These are phyloP conservation scores for Drosophila kikkawai DNA, from an alignment of 1,140 invertebrate species.

Conservation along the genomic window DNA sequence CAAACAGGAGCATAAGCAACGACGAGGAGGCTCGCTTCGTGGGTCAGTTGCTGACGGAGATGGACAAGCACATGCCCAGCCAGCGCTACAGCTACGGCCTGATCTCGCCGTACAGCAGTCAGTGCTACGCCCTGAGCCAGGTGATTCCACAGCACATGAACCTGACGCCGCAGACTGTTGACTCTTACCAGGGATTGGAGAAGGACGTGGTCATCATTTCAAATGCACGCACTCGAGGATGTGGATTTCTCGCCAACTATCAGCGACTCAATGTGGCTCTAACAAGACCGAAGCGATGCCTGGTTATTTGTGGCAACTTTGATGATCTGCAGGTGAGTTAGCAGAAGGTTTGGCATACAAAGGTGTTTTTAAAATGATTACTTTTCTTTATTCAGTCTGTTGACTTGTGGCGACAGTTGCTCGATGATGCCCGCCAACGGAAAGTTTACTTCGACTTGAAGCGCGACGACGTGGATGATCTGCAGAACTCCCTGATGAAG, in stretches of 20 bases:
- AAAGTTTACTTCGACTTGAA: slow-evolving; percentile 63
- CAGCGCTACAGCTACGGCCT: slow-evolving; percentile 70
- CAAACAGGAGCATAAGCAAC: slow-evolving; percentile 81
- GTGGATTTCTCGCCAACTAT: slow-evolving; percentile 90
- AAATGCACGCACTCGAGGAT: slow-evolving; percentile 91
- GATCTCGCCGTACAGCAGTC: slow-evolving; percentile 75
- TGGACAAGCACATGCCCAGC: slow-evolving; percentile 85
- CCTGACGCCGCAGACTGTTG: slow-evolving; percentile 91
- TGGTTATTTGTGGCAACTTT: slow-evolving; percentile 90
- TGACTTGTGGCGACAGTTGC: slow-evolving; percentile 59
- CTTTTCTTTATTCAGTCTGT: slow-evolving; percentile 21
- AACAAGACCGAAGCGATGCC: slow-evolving; percentile 90
- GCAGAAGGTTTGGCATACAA: not conserved
- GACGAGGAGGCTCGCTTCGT: slow-evolving; percentile 87
- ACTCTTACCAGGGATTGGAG: slow-evolving; percentile 96
- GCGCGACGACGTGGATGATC: slow-evolving; percentile 29
- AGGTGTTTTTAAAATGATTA: not conserved
- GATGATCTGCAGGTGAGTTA: slow-evolving; percentile 86
- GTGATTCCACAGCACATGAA: slow-evolving; percentile 52
- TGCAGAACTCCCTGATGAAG: slow-evolving; percentile 31
- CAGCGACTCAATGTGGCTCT: slow-evolving; percentile 93
- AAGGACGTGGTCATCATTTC: slow-evolving; percentile 95
- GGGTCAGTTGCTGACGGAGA: slow-evolving; percentile 86
- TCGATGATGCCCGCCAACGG: slow-evolving; percentile 66
- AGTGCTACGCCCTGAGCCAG: slow-evolving; percentile 47